A percentile compares a stretch with the other conserved stretches of the same genome.
Evolutionary conservation across 2,113 vertebrate genomes (phyloP).

Genomic region (Sylvilagus bachmani): DNA sequence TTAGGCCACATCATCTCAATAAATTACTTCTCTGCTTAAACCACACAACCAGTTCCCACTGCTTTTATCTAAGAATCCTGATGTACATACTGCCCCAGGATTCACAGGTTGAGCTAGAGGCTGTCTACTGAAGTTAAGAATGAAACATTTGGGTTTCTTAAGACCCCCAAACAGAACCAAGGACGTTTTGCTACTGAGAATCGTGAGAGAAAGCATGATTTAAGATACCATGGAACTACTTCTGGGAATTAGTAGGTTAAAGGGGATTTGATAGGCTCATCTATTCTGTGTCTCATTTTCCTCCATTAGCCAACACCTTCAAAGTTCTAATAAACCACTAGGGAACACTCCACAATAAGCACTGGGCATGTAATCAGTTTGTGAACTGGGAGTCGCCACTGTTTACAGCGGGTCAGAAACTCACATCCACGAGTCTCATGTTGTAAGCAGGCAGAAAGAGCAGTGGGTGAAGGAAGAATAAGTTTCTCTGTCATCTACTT

Average conservation of each 20-base stretch:
- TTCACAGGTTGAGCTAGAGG: background rate
- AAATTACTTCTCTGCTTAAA: background rate
- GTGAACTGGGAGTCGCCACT: background rate
- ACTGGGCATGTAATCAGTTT: background rate
- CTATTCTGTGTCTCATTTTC: background rate
- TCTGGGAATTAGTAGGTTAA: too few species aligned
- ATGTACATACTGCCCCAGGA: background rate
- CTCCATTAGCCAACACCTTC: background rate
- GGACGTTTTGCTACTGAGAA: background rate
- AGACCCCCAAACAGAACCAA: conserved; percentile 44
- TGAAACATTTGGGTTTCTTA: background rate
- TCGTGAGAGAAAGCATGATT: background rate
- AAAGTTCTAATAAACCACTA: background rate
- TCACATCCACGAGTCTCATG: background rate
- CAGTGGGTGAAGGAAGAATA: background rate
- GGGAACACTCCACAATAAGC: background rate
- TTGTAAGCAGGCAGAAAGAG: background rate
- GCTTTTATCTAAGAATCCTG: background rate
- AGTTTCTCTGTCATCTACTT: conserved; percentile 34
- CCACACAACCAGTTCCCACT: background rate
- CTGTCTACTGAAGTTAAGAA: background rate
- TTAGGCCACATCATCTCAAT: background rate
- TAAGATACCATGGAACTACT: conserved; percentile 12
- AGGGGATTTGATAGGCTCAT: background rate
- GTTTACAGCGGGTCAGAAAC: background rate